Percentiles rank a stretch among this genome's conserved stretches.
phyloP scores from a whole-genome alignment of 2,797 vertebrate species.

The Trachops cirrhosus region DNA sequence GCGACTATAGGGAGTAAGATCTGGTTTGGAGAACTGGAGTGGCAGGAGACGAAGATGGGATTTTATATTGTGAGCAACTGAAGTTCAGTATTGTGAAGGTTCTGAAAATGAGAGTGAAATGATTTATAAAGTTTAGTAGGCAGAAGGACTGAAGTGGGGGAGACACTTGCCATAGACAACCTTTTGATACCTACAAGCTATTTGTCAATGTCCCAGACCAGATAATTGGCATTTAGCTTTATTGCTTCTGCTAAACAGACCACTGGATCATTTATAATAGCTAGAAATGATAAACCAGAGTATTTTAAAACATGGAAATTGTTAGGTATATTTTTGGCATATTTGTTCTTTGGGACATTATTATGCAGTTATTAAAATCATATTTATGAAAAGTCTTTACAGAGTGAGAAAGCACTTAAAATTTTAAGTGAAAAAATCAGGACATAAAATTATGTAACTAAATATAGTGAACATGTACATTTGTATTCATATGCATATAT shows the following conservation, averaged over 20 bases:
- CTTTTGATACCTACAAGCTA: background rate
- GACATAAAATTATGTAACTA: background rate
- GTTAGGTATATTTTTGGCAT: constrained; percentile 11
- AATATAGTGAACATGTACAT: background rate
- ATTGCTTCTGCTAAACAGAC: constrained; percentile 14
- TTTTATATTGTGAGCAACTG: background rate
- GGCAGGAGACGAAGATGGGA: background rate
- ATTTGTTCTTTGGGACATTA: constrained; percentile 12
- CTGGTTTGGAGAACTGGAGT: background rate
- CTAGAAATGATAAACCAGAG: background rate
- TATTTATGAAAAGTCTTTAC: constrained; percentile 7
- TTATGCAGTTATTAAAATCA: background rate
- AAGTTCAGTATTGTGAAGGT: background rate
- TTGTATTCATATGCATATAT: background rate
- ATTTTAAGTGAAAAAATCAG: constrained; percentile 38
- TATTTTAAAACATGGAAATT: constrained; percentile 40
- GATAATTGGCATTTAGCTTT: background rate
- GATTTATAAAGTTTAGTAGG: background rate
- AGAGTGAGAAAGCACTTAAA: constrained; percentile 38
- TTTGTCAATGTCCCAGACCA: background rate
- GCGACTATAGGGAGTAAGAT: background rate
- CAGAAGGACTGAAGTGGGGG: background rate
- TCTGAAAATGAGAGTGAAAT: background rate
- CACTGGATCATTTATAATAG: constrained; percentile 7
- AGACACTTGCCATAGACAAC: background rate